Percentiles rank a stretch among this genome's conserved stretches.
Evolutionary conservation across 2,113 vertebrate genomes (phyloP).

Genomic region (Sorex fumeus): DNA sequence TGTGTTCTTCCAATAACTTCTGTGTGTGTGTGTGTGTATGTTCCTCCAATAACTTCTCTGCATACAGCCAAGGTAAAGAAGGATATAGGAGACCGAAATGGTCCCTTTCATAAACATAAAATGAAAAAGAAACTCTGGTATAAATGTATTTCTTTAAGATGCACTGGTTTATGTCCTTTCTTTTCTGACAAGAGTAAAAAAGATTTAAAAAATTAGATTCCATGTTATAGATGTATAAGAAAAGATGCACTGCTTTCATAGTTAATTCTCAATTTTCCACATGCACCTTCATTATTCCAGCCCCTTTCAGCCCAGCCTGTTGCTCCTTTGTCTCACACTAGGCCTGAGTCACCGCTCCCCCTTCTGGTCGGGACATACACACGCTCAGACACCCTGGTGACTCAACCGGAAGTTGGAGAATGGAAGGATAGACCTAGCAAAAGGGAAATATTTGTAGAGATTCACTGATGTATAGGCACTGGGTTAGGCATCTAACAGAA

Average conservation of each 20-base stretch:
- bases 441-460: neutral
- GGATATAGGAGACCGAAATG: neutral
- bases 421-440: neutral
- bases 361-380: slow-evolving; percentile 31
- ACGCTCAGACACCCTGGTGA: neutral
- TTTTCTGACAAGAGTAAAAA: neutral
- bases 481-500: neutral
- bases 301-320: neutral
- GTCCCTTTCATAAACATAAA: slow-evolving; percentile 17
- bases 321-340: neutral
- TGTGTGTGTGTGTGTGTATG: no score
- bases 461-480: neutral
- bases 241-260: neutral
- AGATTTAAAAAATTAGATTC: neutral
- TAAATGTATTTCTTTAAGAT: neutral
- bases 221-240: neutral
- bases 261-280: neutral
- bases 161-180: neutral
- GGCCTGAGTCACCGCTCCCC: slow-evolving; percentile 33
- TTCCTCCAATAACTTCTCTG: neutral
- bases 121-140: neutral
- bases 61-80: neutral
- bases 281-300: neutral
- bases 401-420: neutral
- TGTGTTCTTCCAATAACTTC: neutral